Evolutionary conservation across 2,797 vertebrate species (phyloP).

Genomic region (Odontamblyopus rebecca): DNA sequence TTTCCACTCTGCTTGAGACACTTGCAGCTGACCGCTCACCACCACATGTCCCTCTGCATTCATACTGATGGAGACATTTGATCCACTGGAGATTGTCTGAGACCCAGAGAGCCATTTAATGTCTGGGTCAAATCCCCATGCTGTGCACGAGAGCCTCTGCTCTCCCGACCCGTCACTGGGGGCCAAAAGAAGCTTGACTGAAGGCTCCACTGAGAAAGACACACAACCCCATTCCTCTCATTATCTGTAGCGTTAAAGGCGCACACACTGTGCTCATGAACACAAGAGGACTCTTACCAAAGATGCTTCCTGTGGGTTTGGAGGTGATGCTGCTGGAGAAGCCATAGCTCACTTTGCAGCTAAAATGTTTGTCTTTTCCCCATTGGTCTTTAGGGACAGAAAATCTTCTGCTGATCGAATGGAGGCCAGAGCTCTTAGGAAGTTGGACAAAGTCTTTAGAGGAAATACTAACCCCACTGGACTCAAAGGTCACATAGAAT

Average conservation of each 20-base stretch:
- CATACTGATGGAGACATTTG: conserved; percentile 23
- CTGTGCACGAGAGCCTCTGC: conserved; percentile 59
- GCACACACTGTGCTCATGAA: background rate
- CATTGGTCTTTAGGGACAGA: background rate
- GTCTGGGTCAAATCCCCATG: conserved; percentile 56
- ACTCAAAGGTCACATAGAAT: conserved; percentile 57
- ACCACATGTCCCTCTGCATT: conserved; percentile 44
- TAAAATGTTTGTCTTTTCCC: conserved; percentile 18
- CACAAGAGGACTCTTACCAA: conserved; percentile 52
- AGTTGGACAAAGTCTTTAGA: conserved; percentile 36
- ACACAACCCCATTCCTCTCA: background rate
- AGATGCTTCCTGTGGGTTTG: conserved; percentile 32
- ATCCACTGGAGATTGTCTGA: fast-evolving
- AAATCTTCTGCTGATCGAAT: conserved; percentile 44
- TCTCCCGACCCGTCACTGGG: conserved; percentile 14
- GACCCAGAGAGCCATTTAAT: conserved; percentile 53
- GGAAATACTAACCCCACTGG: background rate
- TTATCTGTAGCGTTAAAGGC: background rate
- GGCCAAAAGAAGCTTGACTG: conserved; percentile 46
- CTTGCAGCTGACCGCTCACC: conserved; percentile 50
- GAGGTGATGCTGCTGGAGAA: conserved; percentile 20
- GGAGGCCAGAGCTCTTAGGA: conserved; percentile 21
- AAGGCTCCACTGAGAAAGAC: conserved; percentile 47
- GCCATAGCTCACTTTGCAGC: conserved; percentile 60
- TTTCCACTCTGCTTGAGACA: conserved; percentile 57